These are phyloP conservation scores for Druceiella hillmani DNA, from an alignment of 2,888 invertebrate genomes.

Conservation along the genomic window DNA sequence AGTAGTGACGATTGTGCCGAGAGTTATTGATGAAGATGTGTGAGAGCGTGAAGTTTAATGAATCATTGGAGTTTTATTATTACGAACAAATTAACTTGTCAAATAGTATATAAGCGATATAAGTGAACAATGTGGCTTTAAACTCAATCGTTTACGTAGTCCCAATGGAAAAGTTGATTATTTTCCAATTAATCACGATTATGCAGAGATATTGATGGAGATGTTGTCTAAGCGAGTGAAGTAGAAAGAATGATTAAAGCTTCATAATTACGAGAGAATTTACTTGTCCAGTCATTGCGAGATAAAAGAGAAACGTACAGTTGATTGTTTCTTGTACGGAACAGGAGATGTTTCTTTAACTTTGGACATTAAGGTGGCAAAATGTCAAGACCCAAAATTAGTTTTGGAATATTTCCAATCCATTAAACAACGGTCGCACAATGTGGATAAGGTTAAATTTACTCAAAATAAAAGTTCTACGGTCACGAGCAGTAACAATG, in stretches of 20 bases:
- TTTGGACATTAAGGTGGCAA: conserved; percentile 3
- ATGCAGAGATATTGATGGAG: conserved; percentile 15
- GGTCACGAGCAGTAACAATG: too few species aligned
- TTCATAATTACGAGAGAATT: conserved; percentile 14
- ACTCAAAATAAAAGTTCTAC: not conserved
- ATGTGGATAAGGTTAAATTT: not conserved
- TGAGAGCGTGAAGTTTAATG: conserved; percentile 10
- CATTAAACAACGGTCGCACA: conserved; percentile 1
- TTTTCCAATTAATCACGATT: conserved; percentile 18
- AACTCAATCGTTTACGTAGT: too few species aligned
- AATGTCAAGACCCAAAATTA: conserved; percentile 5
- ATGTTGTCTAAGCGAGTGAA: conserved; percentile 14
- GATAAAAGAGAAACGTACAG: conserved; percentile 13
- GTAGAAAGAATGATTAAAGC: conserved; percentile 14
- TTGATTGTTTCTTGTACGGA: conserved; percentile 9
- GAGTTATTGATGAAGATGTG: conserved; percentile 14
- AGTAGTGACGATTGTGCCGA: conserved; percentile 16
- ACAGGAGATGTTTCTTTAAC: conserved; percentile 4
- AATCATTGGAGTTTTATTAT: conserved; percentile 16
- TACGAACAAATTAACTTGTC: conserved; percentile 14
- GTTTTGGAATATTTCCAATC: conserved; percentile 6
- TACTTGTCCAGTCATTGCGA: too few species aligned
- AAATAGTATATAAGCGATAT: conserved; percentile 14
- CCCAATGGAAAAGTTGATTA: too few species aligned
- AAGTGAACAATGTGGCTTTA: too few species aligned